phyloP scores from a whole-genome alignment of 2,113 vertebrate species.

The Macrotus californicus region DNA sequence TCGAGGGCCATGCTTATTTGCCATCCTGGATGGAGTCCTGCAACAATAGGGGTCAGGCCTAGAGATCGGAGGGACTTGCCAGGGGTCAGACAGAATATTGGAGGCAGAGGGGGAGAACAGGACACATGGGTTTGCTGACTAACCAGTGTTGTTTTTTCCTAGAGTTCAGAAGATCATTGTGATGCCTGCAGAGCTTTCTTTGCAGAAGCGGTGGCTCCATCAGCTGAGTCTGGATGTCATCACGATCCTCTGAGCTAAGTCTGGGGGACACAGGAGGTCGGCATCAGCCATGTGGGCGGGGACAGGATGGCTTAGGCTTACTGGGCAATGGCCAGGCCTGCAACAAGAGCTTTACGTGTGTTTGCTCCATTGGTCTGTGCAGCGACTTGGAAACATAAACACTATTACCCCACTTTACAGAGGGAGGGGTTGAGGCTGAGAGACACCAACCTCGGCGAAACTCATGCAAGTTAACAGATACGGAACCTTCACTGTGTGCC shows the following conservation, averaged over 20 bases:
- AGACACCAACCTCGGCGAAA: too few species aligned
- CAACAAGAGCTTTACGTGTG: background rate
- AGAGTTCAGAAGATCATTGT: background rate
- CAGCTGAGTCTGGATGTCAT: background rate
- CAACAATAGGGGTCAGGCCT: background rate
- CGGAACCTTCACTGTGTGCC: background rate
- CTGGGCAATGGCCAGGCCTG: background rate
- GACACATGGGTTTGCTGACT: background rate
- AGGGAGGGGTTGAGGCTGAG: background rate
- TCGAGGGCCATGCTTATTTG: accelerated
- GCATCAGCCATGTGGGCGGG: background rate
- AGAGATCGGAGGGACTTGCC: background rate
- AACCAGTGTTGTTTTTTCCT: background rate
- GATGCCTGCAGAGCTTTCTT: background rate
- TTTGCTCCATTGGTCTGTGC: accelerated
- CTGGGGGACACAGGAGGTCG: background rate
- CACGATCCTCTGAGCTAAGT: background rate
- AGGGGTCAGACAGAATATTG: background rate
- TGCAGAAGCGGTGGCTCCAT: background rate
- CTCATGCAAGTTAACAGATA: background rate
- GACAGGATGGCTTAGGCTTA: background rate
- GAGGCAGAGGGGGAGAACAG: background rate
- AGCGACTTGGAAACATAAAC: background rate
- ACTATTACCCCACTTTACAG: background rate
- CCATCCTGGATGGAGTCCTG: background rate